A percentile compares a stretch with the other conserved stretches of the same genome.
phyloP scores from a whole-genome alignment of 2,797 vertebrate species.

The Cuculus canorus region DNA sequence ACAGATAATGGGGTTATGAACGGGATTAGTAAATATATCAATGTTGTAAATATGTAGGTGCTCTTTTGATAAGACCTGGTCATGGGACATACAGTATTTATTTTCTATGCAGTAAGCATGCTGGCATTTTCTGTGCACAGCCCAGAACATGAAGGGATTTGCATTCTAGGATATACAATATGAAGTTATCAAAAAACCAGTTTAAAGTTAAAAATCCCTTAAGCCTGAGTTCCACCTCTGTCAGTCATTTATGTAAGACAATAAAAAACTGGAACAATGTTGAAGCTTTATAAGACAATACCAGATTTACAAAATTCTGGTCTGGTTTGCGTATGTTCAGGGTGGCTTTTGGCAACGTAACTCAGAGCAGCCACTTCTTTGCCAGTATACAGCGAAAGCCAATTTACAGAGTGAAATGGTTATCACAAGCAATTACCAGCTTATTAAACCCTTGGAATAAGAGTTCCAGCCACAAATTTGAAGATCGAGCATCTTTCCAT shows the following conservation, averaged over 20 bases:
- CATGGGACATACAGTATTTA: neutral
- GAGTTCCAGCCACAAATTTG: neutral
- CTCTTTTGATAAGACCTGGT: neutral
- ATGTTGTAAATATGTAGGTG: accelerated
- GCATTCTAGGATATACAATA: neutral
- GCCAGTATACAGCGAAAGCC: neutral
- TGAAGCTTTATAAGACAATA: neutral
- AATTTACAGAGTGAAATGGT: neutral
- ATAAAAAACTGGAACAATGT: neutral
- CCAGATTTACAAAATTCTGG: neutral
- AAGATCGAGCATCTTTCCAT: neutral
- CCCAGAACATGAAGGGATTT: neutral
- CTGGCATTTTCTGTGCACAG: neutral
- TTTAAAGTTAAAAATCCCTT: neutral
- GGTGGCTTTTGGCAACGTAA: neutral
- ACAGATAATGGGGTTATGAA: neutral
- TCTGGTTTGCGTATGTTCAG: neutral
- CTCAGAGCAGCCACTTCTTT: neutral
- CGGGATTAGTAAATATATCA: neutral
- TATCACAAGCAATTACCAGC: constrained; percentile 13
- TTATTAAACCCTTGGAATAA: neutral
- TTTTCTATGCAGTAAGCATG: neutral
- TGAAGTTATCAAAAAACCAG: neutral
- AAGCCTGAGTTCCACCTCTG: neutral
- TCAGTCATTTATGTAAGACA: neutral